Evolutionary conservation across 2,113 vertebrate species (phyloP).

Genomic region (Scatophagus argus): DNA sequence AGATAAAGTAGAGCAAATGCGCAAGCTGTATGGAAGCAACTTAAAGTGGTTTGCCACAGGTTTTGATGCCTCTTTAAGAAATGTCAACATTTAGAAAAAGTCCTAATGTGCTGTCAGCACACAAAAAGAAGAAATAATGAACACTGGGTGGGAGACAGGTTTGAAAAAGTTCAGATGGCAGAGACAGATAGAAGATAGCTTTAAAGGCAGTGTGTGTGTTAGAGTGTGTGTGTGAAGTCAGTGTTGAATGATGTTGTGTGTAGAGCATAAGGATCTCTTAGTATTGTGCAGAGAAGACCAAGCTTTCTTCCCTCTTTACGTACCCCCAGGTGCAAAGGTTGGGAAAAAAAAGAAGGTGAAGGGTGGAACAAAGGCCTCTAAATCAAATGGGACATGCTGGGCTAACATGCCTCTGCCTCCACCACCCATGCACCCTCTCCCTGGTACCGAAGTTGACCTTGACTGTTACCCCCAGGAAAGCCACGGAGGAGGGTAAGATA

Average conservation of each 20-base stretch:
- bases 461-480: conserved; percentile 92
- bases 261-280: neutral
- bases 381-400: conserved; percentile 94
- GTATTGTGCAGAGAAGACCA: conserved; percentile 5
- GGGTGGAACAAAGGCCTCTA: conserved; percentile 90
- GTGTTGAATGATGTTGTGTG: conserved; percentile 1
- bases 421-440: conserved; percentile 94
- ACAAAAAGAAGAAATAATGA: conserved; percentile 47
- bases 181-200: conserved; percentile 36
- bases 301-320: conserved; percentile 27
- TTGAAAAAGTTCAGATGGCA: conserved; percentile 40
- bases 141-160: conserved; percentile 33
- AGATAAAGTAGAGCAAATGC: conserved; percentile 63
- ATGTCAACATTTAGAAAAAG: conserved; percentile 73
- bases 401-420: conserved; percentile 94
- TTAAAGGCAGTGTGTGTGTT: conserved; percentile 30
- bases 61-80: conserved; percentile 70
- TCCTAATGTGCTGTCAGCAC: conserved; percentile 60
- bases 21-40: conserved; percentile 31
- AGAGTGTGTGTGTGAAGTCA: conserved; percentile 18
- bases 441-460: conserved; percentile 95
- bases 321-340: conserved; percentile 90
- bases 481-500: conserved; percentile 88
- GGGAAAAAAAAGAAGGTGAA: conserved; percentile 98
- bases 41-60: conserved; percentile 51